Percentiles rank a stretch among this genome's conserved stretches.
Evolutionary conservation across 2,888 invertebrate genomes (phyloP).

Genomic region (Ephialtes manifestator): DNA sequence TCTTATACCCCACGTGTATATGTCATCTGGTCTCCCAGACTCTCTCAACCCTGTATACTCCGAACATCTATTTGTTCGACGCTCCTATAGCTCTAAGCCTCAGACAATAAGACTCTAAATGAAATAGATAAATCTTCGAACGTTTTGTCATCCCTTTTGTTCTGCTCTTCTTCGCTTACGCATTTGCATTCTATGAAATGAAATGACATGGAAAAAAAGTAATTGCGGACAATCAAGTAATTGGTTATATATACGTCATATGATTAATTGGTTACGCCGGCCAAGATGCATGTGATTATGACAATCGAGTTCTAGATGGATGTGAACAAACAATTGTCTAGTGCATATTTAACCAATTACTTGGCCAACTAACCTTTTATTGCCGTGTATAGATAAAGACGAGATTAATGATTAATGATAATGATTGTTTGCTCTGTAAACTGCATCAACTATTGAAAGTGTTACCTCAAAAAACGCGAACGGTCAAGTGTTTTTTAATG

Average conservation of each 20-base stretch:
- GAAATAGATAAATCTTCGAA: conserved; percentile 8
- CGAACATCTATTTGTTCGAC: background rate
- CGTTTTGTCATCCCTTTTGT: background rate
- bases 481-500: too few relatives aligned
- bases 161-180: background rate
- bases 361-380: too few relatives aligned
- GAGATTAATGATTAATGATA: background rate
- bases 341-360: too few relatives aligned
- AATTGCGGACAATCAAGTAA: too few relatives aligned
- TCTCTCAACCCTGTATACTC: background rate
- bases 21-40: background rate
- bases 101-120: conserved; percentile 16
- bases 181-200: background rate
- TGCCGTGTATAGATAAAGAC: too few relatives aligned
- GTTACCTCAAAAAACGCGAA: too few relatives aligned
- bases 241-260: too few relatives aligned
- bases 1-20: background rate
- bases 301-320: too few relatives aligned
- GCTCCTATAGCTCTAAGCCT: background rate
- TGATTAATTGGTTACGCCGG: too few relatives aligned
- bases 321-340: too few relatives aligned
- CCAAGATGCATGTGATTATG: too few relatives aligned
- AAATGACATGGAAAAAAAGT: background rate
- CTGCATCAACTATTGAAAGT: too few relatives aligned
- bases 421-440: background rate